Evolutionary conservation across 1,140 invertebrate species (phyloP).

Genomic region (Araneus ventricosus): DNA sequence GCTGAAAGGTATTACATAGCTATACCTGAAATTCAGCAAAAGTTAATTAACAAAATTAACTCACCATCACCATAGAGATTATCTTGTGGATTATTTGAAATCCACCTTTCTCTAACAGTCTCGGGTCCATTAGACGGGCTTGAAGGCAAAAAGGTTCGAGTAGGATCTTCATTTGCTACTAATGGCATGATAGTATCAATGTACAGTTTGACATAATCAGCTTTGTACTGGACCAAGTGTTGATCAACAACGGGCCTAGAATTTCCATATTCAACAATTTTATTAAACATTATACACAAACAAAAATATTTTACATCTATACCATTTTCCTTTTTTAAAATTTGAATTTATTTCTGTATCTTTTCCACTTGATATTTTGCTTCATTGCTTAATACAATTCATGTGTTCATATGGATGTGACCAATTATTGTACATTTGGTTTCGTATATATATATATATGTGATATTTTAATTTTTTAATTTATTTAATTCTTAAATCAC

Average conservation of each 20-base stretch:
- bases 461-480: too few species aligned
- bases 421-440: too few species aligned
- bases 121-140: conserved; percentile 95
- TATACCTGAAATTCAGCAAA: neutral
- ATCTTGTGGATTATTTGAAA: conserved; percentile 88
- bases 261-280: neutral
- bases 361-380: too few species aligned
- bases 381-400: too few species aligned
- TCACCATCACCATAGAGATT: conserved; percentile 92
- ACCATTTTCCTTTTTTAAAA: too few species aligned
- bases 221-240: conserved; percentile 83
- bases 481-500: too few species aligned
- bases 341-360: too few species aligned
- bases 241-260: conserved; percentile 14
- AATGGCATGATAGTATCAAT: conserved; percentile 87
- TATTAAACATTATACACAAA: too few species aligned
- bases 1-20: neutral
- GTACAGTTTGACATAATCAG: conserved; percentile 94
- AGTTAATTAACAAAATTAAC: conserved; percentile 57
- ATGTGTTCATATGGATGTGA: too few species aligned
- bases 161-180: conserved; percentile 84
- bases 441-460: too few species aligned
- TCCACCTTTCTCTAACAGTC: conserved; percentile 87
- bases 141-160: conserved; percentile 88
- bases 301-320: too few species aligned